A percentile compares a stretch with the other conserved stretches of the same genome.
Conservation (phyloP, 53 echinoderm and acorn worm genomes). For the Temnopleurus reevesii region DNA sequence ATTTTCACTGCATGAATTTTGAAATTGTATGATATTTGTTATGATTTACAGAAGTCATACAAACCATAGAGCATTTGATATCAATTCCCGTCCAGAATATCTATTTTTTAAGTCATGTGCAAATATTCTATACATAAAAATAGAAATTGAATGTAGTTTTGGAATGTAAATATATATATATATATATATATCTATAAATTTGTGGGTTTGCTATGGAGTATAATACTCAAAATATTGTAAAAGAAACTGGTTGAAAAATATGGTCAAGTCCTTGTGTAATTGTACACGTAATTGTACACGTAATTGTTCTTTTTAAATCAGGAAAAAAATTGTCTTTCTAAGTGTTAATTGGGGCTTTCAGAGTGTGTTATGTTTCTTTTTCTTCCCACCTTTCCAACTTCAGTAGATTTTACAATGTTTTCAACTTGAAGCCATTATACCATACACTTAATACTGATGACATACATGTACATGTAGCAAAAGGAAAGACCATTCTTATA, state of each 20-base stretch:
- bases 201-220: too few species aligned
- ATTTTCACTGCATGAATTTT: neutral
- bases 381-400: neutral
- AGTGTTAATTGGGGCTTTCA: constrained; percentile 14
- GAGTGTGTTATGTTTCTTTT: neutral
- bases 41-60: neutral
- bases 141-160: neutral
- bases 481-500: neutral
- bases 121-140: neutral
- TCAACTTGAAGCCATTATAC: neutral
- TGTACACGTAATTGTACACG: neutral
- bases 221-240: too few species aligned
- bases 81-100: constrained; percentile 10
- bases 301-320: neutral
- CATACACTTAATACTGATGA: neutral
- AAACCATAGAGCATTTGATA: neutral
- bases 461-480: too few species aligned
- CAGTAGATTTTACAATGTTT: neutral
- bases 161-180: neutral
- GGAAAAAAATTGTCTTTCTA: neutral
- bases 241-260: too few species aligned
- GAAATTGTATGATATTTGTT: neutral
- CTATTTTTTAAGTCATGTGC: neutral
- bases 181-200: neutral
- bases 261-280: too few species aligned